Conservation (phyloP, 2,888 invertebrate genomes). For the Myopa testacea region DNA sequence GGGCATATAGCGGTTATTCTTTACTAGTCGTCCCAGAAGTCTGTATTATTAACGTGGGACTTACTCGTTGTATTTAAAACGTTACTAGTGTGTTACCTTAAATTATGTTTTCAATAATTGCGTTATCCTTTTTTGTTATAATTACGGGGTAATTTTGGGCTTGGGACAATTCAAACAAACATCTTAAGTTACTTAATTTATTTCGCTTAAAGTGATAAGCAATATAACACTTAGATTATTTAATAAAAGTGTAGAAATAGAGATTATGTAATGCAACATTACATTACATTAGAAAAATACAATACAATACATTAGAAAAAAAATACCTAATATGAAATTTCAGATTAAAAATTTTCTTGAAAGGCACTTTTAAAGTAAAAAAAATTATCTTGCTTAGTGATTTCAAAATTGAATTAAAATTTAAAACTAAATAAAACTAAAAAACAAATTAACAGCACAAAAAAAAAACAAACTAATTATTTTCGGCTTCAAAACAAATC, state of each 20-base stretch:
- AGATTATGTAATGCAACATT: neutral
- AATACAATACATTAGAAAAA: neutral
- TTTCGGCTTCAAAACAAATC: too few species aligned
- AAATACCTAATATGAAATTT: neutral
- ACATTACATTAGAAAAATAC: neutral
- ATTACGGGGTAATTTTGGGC: neutral
- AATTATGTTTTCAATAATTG: neutral
- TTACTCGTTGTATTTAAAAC: neutral
- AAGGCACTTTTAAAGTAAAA: neutral
- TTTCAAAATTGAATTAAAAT: too few species aligned
- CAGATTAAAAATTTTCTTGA: neutral
- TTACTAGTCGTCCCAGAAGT: slow-evolving; percentile 63
- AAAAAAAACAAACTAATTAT: too few species aligned
- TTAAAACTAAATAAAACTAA: too few species aligned
- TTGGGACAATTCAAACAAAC: neutral
- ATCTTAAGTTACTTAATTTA: slow-evolving; percentile 21
- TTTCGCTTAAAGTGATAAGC: slow-evolving; percentile 22
- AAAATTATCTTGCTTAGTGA: too few species aligned
- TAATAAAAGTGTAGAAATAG: neutral
- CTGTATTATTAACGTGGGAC: slow-evolving; percentile 54
- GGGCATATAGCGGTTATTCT: slow-evolving; percentile 65
- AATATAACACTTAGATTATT: slow-evolving; percentile 26
- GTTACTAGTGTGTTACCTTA: neutral
- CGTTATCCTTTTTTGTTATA: neutral
- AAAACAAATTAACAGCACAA: too few species aligned